These are phyloP conservation scores for Xenops minutus DNA, from an alignment of 2,797 vertebrate species.

Conservation along the genomic window DNA sequence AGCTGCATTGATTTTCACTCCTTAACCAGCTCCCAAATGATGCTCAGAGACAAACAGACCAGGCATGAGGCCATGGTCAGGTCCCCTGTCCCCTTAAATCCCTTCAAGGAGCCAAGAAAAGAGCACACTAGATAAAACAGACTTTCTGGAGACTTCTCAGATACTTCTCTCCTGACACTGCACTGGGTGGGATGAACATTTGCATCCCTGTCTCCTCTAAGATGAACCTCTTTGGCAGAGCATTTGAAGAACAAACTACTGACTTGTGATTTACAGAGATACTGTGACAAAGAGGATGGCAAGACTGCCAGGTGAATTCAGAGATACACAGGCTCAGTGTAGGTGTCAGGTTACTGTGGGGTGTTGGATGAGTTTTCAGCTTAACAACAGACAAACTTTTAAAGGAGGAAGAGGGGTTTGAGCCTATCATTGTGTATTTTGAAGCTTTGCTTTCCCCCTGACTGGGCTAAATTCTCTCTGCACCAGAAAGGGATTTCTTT, in stretches of 20 bases:
- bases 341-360: neutral
- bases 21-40: neutral
- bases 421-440: neutral
- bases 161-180: neutral
- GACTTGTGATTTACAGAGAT: neutral
- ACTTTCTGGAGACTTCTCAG: neutral
- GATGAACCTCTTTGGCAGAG: neutral
- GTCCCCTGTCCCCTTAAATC: neutral
- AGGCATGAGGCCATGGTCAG: rapidly evolving
- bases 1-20: neutral
- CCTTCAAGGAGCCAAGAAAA: neutral
- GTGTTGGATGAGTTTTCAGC: neutral
- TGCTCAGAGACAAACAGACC: neutral
- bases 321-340: neutral
- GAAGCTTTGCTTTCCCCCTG: neutral
- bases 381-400: neutral
- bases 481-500: neutral
- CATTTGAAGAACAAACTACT: neutral
- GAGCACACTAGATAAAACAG: neutral
- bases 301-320: neutral
- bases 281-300: neutral
- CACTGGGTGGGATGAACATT: neutral
- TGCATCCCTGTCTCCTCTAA: neutral
- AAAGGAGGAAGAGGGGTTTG: neutral
- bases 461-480: neutral